Evolutionary conservation across 1,140 invertebrate species (phyloP).

Genomic region (Diorhabda sublineata): DNA sequence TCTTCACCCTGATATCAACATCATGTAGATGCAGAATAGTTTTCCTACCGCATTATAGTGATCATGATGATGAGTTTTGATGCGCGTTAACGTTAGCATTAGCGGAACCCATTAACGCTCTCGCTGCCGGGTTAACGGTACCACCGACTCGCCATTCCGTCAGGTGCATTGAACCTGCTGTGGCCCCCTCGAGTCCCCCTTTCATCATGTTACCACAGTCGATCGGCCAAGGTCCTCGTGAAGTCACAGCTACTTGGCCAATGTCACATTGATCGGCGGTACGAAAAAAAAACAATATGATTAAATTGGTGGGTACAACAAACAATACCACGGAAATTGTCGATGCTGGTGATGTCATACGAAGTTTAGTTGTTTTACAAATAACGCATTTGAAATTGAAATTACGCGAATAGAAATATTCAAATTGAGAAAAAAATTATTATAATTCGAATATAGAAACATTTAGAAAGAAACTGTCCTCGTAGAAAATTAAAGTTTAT

Average conservation of each 20-base stretch:
- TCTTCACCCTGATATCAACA: neutral
- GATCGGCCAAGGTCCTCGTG: conserved; percentile 14
- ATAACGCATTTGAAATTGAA: too few relatives aligned
- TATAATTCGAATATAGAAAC: too few relatives aligned
- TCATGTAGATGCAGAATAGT: neutral
- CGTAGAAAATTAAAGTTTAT: too few relatives aligned
- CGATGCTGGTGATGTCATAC: neutral
- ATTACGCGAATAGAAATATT: too few relatives aligned
- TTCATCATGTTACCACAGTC: neutral
- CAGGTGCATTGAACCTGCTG: conserved; percentile 44
- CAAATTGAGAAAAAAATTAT: too few relatives aligned
- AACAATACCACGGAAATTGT: neutral
- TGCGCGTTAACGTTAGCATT: conserved; percentile 26
- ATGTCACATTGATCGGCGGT: conserved; percentile 8
- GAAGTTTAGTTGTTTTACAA: too few relatives aligned
- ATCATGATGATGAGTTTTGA: neutral
- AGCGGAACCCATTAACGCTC: conserved; percentile 44
- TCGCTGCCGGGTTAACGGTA: conserved; percentile 36
- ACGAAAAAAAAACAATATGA: neutral
- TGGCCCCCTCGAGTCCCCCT: conserved; percentile 8
- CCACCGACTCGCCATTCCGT: conserved; percentile 42
- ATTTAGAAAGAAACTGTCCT: too few relatives aligned
- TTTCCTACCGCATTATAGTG: neutral
- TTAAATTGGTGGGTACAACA: neutral
- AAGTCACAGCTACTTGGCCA: conserved; percentile 5